These are phyloP conservation scores for Hemicentrotus pulcherrimus DNA, from an alignment of 35 echinoderm and acorn worm species.

Conservation along the genomic window DNA sequence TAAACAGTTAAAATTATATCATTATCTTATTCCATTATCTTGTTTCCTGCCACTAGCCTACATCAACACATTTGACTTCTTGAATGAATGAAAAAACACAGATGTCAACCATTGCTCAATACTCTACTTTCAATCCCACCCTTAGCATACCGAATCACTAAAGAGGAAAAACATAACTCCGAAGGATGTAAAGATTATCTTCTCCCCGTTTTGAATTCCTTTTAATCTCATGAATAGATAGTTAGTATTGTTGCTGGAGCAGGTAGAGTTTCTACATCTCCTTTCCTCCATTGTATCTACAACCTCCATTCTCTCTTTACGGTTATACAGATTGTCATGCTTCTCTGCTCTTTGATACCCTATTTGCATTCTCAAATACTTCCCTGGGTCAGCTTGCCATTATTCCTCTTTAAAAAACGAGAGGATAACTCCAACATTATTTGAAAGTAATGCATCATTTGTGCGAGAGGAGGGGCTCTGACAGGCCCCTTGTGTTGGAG, in stretches of 20 bases:
- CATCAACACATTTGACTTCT: no score
- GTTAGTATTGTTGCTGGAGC: not conserved
- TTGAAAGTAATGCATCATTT: not conserved
- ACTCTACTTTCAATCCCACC: no score
- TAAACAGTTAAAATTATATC: no score
- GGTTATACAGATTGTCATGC: not conserved
- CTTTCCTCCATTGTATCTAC: not conserved
- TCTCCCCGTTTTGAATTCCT: not conserved
- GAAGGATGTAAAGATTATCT: not conserved
- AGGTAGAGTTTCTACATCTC: constrained; percentile 3
- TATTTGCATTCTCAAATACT: not conserved
- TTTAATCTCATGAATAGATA: not conserved
- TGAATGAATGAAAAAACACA: no score
- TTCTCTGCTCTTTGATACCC: not conserved
- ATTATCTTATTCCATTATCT: no score
- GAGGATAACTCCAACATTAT: not conserved
- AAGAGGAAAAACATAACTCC: not conserved
- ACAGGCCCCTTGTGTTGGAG: not conserved
- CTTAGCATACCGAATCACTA: no score
- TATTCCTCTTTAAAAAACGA: not conserved
- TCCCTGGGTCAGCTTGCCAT: not conserved
- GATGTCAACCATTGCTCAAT: no score
- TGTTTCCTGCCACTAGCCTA: no score
- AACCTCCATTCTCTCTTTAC: not conserved
- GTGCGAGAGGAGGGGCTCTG: not conserved